Evolutionary conservation across 2,888 invertebrate genomes (phyloP), one percentile per base, ranked within the genome.

Genomic region (Brachypalpus laphriformis): DNA sequence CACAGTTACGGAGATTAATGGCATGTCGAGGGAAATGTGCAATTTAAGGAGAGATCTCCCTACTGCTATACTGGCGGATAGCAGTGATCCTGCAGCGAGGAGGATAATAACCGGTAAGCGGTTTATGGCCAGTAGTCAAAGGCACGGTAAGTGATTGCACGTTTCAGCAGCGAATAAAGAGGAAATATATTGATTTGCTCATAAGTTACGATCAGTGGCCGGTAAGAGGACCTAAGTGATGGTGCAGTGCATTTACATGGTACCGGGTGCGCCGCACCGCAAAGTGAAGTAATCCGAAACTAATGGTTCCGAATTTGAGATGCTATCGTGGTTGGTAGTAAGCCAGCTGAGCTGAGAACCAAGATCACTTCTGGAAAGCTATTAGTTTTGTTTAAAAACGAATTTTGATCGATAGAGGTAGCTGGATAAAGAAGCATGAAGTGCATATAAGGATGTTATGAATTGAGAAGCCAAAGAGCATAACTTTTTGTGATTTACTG

Each of bases 1-100:
- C 75, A 65, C 75, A 56, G 86, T 51, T 66, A 45, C 76, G 42
- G 89, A 89, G 89, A 90, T 89, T 90, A 89, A 89, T 89, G 89
- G 88, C 88, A 45, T 59, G 80, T 70, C 78, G 63, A 8, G 54
- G 54, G 61, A 63, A 74, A 70, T 57, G 63, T 25, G 78, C 78
- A 75, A 70, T 78, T 78, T 78, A 68, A 78, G 78, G 70, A 74
- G 70, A 74, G 78, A 75, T 42, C 40, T 47, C 66, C 28, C 22
- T 8, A 25, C 25, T 5, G 25, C n/a, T n/a, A n/a, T n/a, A n/a
- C n/a, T n/a, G n/a, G n/a, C n/a, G n/a, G n/a, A n/a, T n/a, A n/a
- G n/a, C 25, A 49, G 28, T 45, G 68, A 74, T 81, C 74, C 34
- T 34, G 34, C 34, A 42, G 37, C 80, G 74, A 82, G 37, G 72